Base-by-base conservation (phyloP, 2,888 invertebrate species). In the Sussaba pulchella region DNA sequence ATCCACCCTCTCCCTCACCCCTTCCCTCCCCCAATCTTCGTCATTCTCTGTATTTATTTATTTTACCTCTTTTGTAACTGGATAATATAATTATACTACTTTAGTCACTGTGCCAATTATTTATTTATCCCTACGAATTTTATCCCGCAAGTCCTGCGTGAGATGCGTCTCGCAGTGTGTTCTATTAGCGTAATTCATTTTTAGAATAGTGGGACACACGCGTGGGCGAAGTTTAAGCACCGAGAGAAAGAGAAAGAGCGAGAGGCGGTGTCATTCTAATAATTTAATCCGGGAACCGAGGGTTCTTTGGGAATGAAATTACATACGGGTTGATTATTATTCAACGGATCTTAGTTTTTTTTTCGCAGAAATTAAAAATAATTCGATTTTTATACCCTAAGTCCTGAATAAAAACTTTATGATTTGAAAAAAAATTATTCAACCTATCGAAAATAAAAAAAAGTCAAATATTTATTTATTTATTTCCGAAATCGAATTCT, bases 41-140 rank as follows among this genome's bases (percentile, higher is more conserved):
- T 43, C 57, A 66, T 17, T 64, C 66, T 43, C 52, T 72, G 81
- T 85, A 76, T 83, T 69, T 76, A 83, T 84, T 80, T 81, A 81
- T 83, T 80, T 81, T 78, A 78, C 69, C 67, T 82, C 82, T 86
- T 84, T 82, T 81, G 78, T 82, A 82, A 83, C 74, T 82, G 77
- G 47, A 76, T 82, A 84, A 84, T 78, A 82, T 77, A 82, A 83
- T 82, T 72, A 76, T 83, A 69, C 76, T 79, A 78, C 76, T 59
- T 82, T 84, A 78, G 82, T 81, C 17, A 17, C 17, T 21, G 14
- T 57, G 41, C 8, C 12, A 24, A 24, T 41, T 41, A 24, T 12
- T 69, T 54, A 54, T 69, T 41, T 39, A 8, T 19, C 12, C 31
- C 8, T 57, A n/a, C n/a, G n/a, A 36, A 36, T 17, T 12, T 24